Percentiles rank a stretch among this genome's conserved stretches.
These are phyloP conservation scores for Chelonoidis abingdonii DNA, from an alignment of 2,113 vertebrate species.

Conservation along the genomic window DNA sequence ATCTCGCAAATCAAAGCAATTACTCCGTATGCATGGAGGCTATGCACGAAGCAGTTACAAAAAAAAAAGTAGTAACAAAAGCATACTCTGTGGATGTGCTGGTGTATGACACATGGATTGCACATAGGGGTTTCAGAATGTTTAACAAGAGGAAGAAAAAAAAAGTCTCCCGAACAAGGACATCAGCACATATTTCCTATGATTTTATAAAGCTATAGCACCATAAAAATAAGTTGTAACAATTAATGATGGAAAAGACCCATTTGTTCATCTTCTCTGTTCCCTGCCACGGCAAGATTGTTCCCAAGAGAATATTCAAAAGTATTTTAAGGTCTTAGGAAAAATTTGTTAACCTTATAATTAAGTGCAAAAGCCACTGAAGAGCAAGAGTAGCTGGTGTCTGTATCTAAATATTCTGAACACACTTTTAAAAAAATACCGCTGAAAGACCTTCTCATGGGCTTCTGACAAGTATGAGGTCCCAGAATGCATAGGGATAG, in stretches of 20 bases:
- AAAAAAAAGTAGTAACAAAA: constrained; percentile 38
- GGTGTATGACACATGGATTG: constrained; percentile 1
- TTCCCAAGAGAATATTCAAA: constrained; percentile 55
- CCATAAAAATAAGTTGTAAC: constrained; percentile 46
- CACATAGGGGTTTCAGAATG: constrained; percentile 40
- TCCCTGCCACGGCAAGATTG: constrained; percentile 30
- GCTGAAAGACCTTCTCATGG: not conserved
- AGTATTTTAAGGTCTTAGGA: constrained; percentile 32
- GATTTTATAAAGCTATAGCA: constrained; percentile 61
- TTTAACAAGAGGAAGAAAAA: not conserved
- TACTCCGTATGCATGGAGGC: constrained; percentile 36
- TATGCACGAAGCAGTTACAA: constrained; percentile 15
- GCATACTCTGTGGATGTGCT: constrained; percentile 35
- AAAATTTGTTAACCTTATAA: constrained; percentile 62
- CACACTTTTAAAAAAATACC: not conserved
- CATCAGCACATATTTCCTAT: constrained; percentile 51
- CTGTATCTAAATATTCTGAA: not conserved
- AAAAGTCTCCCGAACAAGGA: constrained; percentile 26
- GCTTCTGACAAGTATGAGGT: not conserved
- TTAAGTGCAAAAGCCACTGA: accelerated
- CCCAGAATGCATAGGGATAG: constrained; percentile 23
- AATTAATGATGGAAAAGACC: constrained; percentile 11
- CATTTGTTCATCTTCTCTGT: constrained; percentile 59
- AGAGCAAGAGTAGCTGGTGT: not conserved
- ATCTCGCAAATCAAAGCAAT: constrained; percentile 17